phyloP scores from a whole-genome alignment of 2,113 vertebrate genomes.

The Butorides virescens region DNA sequence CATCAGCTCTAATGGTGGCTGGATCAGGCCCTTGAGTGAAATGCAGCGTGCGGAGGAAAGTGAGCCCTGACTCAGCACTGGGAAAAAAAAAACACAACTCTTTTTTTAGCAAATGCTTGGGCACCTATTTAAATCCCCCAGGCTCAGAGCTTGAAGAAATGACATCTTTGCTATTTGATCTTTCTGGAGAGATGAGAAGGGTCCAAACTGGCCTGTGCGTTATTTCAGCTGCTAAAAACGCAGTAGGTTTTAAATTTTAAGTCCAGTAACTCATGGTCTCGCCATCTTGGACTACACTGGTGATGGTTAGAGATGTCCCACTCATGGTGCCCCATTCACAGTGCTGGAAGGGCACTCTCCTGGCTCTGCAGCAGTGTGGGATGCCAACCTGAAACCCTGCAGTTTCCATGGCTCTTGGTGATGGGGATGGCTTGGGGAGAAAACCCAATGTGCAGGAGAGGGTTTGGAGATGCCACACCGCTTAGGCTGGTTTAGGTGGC shows the following conservation, averaged over 20 bases:
- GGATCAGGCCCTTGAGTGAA: not conserved
- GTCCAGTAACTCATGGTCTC: not conserved
- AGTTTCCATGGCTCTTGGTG: not conserved
- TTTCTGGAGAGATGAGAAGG: not conserved
- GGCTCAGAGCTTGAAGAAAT: not conserved
- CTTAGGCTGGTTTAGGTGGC: not conserved
- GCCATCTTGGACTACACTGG: not conserved
- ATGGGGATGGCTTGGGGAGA: not conserved
- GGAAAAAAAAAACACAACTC: no score
- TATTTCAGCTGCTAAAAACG: not conserved
- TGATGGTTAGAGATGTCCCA: not conserved
- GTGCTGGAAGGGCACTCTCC: not conserved
- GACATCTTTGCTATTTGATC: not conserved
- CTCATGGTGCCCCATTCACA: rapidly evolving
- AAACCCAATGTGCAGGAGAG: not conserved
- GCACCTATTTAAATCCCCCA: not conserved
- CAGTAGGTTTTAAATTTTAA: not conserved
- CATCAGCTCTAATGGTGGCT: conserved; percentile 12
- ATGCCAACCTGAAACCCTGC: not conserved
- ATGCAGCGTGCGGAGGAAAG: not conserved
- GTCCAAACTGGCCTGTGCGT: not conserved
- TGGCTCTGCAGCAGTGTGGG: not conserved
- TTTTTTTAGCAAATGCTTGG: not conserved
- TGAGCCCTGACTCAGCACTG: conserved; percentile 41
- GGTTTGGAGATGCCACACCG: not conserved